phyloP scores from a whole-genome alignment of 2,888 invertebrate genomes.

The Lomographa bimaculata region DNA sequence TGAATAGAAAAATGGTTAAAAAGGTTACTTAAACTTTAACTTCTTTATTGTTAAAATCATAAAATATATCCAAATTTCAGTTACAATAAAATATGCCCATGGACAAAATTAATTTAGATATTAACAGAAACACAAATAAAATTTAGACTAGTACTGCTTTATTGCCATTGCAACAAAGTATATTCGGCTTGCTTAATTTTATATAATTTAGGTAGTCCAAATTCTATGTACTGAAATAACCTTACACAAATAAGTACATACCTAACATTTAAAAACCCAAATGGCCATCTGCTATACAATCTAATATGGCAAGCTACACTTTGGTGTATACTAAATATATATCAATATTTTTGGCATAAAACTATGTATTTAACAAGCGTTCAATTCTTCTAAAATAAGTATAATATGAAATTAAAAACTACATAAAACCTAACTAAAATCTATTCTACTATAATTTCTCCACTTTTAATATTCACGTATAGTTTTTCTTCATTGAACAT shows the following conservation, averaged over 20 bases:
- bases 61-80: too few relatives aligned
- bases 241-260: too few relatives aligned
- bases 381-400: constrained; percentile 6
- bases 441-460: constrained; percentile 62
- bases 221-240: too few relatives aligned
- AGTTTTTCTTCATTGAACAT: constrained; percentile 63
- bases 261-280: constrained; percentile 34
- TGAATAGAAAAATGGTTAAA: too few relatives aligned
- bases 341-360: constrained; percentile 30
- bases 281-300: constrained; percentile 58
- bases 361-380: constrained; percentile 22
- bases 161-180: too few relatives aligned
- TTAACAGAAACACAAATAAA: not conserved
- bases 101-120: not conserved
- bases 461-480: constrained; percentile 71
- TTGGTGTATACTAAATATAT: constrained; percentile 66
- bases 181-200: too few relatives aligned
- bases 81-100: too few relatives aligned
- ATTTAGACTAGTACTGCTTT: constrained; percentile 12
- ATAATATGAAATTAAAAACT: not conserved
- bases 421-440: constrained; percentile 4
- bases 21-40: too few relatives aligned
- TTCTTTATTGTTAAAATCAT: too few relatives aligned
- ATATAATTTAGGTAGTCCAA: too few relatives aligned
- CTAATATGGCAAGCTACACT: constrained; percentile 82